Percentiles rank a stretch among this genome's conserved stretches.
phyloP scores from a whole-genome alignment of 2,113 vertebrate species.

The Melanostigma gelatinosum region DNA sequence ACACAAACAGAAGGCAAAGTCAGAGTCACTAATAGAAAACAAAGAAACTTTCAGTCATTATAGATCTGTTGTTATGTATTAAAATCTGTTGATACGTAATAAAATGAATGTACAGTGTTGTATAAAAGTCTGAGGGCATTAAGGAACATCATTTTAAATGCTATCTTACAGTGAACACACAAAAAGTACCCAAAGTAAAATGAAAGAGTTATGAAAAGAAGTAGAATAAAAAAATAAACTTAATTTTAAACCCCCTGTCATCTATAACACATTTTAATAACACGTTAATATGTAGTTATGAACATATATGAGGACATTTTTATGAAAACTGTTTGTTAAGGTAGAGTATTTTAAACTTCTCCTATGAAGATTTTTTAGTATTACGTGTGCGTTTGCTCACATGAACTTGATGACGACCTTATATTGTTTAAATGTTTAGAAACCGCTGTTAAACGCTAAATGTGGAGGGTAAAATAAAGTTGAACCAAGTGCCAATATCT shows the following conservation, averaged over 20 bases:
- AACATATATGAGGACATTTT: neutral
- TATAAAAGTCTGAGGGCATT: neutral
- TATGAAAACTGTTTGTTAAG: neutral
- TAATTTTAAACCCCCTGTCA: neutral
- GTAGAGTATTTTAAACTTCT: neutral
- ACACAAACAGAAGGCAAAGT: slow-evolving; percentile 31
- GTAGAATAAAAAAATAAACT: neutral
- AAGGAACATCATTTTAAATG: neutral
- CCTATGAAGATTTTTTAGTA: neutral
- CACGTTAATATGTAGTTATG: neutral
- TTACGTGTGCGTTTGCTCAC: neutral
- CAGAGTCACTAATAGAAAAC: neutral
- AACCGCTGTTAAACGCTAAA: neutral
- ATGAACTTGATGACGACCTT: neutral
- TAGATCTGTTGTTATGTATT: neutral
- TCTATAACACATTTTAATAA: neutral
- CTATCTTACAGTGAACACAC: neutral
- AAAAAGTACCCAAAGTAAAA: neutral
- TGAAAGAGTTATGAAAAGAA: neutral
- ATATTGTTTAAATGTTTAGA: neutral
- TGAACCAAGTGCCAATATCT: neutral
- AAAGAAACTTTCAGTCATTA: neutral
- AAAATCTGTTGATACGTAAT: neutral
- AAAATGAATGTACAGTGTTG: neutral
- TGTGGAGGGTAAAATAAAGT: neutral